These are phyloP conservation scores for Lepidonotus clava DNA, from an alignment of 2,888 invertebrate species.

Conservation along the genomic window DNA sequence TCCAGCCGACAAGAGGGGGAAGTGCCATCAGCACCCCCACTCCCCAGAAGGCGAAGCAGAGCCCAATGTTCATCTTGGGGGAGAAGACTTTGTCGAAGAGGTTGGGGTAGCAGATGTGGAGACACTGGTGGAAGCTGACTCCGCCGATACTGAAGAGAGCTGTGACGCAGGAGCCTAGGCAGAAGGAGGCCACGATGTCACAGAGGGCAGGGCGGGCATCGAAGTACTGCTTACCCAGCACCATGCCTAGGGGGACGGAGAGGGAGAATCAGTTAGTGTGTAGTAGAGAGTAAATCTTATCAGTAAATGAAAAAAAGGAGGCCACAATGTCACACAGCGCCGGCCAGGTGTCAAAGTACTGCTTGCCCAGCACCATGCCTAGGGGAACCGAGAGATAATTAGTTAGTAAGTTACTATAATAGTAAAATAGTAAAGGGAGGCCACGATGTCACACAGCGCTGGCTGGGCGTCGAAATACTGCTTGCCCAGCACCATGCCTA, in stretches of 20 bases:
- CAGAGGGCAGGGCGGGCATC: constrained; percentile 60
- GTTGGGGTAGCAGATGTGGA: constrained; percentile 62
- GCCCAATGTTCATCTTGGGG: constrained; percentile 62
- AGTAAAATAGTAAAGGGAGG: constrained; percentile 62
- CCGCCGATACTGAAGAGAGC: constrained; percentile 64
- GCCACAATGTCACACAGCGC: constrained; percentile 62
- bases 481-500: constrained; percentile 58
- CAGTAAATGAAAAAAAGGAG: constrained; percentile 56
- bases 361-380: constrained; percentile 57
- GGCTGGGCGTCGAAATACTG: constrained; percentile 57
- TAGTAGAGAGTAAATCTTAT: too few relatives aligned
- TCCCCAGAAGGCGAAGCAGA: constrained; percentile 66
- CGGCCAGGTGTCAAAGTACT: constrained; percentile 57
- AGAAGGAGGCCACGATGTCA: constrained; percentile 62
- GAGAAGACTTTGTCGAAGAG: constrained; percentile 67
- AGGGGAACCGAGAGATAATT: too few relatives aligned
- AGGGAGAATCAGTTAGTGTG: too few relatives aligned
- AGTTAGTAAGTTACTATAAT: too few relatives aligned
- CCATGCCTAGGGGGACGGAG: constrained; percentile 53
- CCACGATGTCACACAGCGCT: constrained; percentile 62
- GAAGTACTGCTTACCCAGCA: constrained; percentile 58
- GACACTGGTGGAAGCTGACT: constrained; percentile 63
- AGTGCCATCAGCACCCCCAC: constrained; percentile 66
- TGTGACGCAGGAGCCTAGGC: constrained; percentile 62
- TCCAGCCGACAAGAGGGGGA: constrained; percentile 67